phyloP scores from a whole-genome alignment of 2,113 vertebrate genomes.

The Cettia cetti region DNA sequence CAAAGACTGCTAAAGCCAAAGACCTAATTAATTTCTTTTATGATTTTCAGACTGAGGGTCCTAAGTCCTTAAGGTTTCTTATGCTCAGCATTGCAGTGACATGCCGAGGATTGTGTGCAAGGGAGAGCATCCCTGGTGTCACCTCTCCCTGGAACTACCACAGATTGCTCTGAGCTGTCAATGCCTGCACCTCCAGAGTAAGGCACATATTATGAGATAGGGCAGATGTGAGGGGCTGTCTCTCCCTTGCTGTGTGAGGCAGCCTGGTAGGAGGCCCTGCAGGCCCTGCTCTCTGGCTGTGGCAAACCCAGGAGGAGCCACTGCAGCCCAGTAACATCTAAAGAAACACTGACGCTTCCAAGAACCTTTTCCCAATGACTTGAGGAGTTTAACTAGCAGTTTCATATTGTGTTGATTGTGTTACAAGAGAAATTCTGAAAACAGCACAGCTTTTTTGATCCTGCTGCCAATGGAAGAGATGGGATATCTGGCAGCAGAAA shows the following conservation, averaged over 20 bases:
- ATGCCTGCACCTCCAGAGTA: fast-evolving
- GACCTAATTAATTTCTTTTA: not conserved
- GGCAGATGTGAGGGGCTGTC: fast-evolving
- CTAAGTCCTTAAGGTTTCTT: not conserved
- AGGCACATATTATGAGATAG: fast-evolving
- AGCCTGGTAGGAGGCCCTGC: not conserved
- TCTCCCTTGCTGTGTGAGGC: not conserved
- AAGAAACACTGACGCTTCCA: not conserved
- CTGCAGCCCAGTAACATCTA: not conserved
- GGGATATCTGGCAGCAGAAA: not conserved
- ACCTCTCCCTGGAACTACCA: not conserved
- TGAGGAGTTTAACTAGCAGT: not conserved
- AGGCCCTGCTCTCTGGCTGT: not conserved
- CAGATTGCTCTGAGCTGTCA: not conserved
- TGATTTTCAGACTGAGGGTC: not conserved
- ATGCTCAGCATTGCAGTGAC: not conserved
- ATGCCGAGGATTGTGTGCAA: not conserved
- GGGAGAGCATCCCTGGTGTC: not conserved
- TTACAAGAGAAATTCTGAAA: not conserved
- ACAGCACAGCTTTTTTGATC: not conserved
- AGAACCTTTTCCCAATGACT: not conserved
- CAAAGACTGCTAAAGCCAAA: not conserved
- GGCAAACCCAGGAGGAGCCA: not conserved
- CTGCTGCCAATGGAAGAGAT: not conserved
- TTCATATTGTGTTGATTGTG: not conserved